Conservation (phyloP, 35 echinoderm and acorn worm species). For the Patiria miniata region DNA sequence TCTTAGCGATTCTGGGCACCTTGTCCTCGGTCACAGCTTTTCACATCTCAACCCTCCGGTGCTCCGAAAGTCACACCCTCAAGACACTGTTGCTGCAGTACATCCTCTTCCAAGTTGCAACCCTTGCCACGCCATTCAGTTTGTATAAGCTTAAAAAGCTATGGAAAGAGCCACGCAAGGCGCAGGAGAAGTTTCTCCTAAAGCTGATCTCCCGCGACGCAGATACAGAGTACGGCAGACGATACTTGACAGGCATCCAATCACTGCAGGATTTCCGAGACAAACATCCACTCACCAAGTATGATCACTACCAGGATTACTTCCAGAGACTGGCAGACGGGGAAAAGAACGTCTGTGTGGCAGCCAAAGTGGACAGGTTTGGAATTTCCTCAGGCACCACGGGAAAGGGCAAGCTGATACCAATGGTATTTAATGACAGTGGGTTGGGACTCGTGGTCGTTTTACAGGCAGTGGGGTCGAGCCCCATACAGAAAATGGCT, state of each 20-base stretch:
- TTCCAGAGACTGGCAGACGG: slow-evolving; percentile 56
- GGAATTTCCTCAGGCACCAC: slow-evolving; percentile 54
- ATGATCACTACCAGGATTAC: slow-evolving; percentile 68
- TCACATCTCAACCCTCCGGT: not conserved
- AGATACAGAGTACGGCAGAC: slow-evolving; percentile 65
- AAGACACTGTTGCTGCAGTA: not conserved
- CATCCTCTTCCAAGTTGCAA: not conserved
- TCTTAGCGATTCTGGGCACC: not conserved
- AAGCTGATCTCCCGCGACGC: slow-evolving; percentile 40
- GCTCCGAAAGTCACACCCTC: slow-evolving; percentile 1
- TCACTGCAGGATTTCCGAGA: slow-evolving; percentile 45
- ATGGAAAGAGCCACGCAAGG: slow-evolving; percentile 11
- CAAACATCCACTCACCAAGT: slow-evolving; percentile 60
- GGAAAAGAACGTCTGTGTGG: slow-evolving; percentile 62
- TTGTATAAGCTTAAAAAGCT: not conserved
- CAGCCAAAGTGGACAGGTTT: slow-evolving; percentile 12
- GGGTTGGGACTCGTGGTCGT: too few relatives aligned
- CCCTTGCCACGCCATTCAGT: not conserved
- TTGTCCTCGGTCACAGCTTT: not conserved
- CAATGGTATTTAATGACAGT: too few relatives aligned
- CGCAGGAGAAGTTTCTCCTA: slow-evolving; percentile 43
- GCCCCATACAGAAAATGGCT: not conserved
- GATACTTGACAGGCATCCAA: slow-evolving; percentile 46
- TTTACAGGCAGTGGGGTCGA: not conserved
- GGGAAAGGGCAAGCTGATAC: slow-evolving; percentile 57